Base-by-base conservation (phyloP, 2,797 vertebrate species). In the Percopsis omiscomaycus region DNA sequence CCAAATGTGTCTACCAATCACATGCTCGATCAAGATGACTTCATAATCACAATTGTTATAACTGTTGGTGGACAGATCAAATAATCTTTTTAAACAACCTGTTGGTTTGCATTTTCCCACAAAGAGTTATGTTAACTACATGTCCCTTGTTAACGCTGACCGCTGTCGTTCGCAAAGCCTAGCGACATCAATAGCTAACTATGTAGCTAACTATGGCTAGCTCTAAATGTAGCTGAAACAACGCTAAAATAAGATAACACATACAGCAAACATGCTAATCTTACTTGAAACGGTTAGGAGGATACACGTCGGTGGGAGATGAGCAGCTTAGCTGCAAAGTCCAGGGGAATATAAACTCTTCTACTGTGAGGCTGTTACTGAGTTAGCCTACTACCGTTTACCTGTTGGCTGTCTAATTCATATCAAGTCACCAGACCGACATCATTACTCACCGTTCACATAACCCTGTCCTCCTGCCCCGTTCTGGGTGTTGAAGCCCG, bases 401-500 rank as follows among this genome's bases (percentile, higher is more conserved):
- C 62, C 60, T 55, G 44, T 47, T 50, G 14, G 42, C 46, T 59
- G 28, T 3, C 5, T n/a, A 27, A 11, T 70, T 54, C 5, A 28
- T 4, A 6, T 9, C 1, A 0, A 47, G 28, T 30, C 13, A 55
- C 14, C 12, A 10, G 12, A 15, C 47, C 47, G n/a, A 9, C n/a
- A 13, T 14, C 51, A 2, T 14, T 64, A 87, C 93, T 94, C 82
- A 98, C 96, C 96, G 62, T 98, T 98, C 6, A 85, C 84, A 66
- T 93, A 95, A 0, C 89, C 62, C 75, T 91, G 92, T 59, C 90
- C 91, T 68, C 89, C 93, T 1, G 92, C 89, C 42, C 95, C 93
- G 11, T 93, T 95, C 80, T 92, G 94, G 59, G 90, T 83, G 80
- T 89, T 91, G 74, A 90, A 91, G 1, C 92, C 92, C 73, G 91